Evolutionary conservation across 1,140 invertebrate species (phyloP).

Genomic region (Metaphire vulgaris): DNA sequence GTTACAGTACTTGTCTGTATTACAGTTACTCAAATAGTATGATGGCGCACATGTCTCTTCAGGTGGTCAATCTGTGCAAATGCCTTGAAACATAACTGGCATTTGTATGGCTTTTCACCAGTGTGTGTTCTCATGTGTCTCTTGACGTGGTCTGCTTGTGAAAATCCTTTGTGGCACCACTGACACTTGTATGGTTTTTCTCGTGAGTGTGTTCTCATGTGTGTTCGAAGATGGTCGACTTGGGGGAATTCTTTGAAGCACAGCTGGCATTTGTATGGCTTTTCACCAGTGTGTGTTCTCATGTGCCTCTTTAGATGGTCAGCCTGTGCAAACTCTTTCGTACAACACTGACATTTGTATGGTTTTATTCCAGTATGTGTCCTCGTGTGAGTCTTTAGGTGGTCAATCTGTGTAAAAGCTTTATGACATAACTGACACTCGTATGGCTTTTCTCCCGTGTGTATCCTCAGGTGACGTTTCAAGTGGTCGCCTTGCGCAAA

Average conservation of each 20-base stretch:
- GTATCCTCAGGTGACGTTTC: background rate
- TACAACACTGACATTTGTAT: background rate
- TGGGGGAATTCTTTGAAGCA: background rate
- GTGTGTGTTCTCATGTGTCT: background rate
- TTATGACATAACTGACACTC: background rate
- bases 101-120: background rate
- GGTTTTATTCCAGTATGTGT: background rate
- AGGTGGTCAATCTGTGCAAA: no score
- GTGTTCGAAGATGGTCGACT: background rate
- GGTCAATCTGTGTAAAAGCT: background rate
- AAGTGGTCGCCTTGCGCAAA: background rate
- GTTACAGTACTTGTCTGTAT: no score
- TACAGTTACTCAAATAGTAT: no score
- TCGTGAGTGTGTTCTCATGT: background rate
- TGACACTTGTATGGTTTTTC: background rate
- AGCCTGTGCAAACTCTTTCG: background rate
- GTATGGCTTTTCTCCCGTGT: background rate
- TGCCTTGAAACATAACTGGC: background rate
- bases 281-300: background rate
- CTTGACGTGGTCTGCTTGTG: background rate
- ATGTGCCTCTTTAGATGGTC: background rate
- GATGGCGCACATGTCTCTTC: no score
- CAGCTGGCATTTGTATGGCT: background rate
- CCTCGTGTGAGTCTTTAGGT: background rate
- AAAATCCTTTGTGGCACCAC: background rate